These are phyloP conservation scores for Euwallacea similis DNA, from an alignment of 1,140 invertebrate genomes.

Conservation along the genomic window DNA sequence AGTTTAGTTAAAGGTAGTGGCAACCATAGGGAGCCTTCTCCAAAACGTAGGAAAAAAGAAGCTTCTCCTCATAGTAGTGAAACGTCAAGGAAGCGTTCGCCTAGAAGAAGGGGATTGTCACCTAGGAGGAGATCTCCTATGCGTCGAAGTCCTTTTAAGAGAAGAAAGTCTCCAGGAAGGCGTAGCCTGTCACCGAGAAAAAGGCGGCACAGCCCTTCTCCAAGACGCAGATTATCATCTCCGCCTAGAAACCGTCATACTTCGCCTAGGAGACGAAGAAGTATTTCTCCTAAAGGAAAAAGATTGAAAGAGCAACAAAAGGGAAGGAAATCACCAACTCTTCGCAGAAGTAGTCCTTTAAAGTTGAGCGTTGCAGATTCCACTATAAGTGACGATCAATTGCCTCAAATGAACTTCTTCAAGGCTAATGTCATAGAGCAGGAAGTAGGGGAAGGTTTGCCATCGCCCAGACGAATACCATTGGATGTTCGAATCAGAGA, in stretches of 20 bases:
- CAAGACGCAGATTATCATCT: constrained; percentile 10
- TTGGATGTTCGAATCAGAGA: constrained; percentile 50
- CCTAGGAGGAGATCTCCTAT: constrained; percentile 29
- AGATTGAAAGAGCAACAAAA: neutral
- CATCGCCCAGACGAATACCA: constrained; percentile 46
- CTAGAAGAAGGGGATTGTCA: constrained; percentile 16
- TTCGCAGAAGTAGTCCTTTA: constrained; percentile 42
- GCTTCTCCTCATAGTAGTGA: constrained; percentile 4
- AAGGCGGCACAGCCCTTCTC: constrained; percentile 20
- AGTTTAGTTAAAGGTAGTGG: neutral
- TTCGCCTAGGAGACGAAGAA: constrained; percentile 32
- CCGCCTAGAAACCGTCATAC: constrained; percentile 22
- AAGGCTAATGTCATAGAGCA: constrained; percentile 4
- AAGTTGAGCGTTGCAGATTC: constrained; percentile 57
- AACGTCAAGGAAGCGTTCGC: constrained; percentile 21
- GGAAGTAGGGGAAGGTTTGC: constrained; percentile 13
- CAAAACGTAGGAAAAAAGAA: constrained; percentile 9
- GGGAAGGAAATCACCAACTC: constrained; percentile 1
- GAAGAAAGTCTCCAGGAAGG: constrained; percentile 32
- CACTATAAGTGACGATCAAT: constrained; percentile 57
- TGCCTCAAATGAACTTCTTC: constrained; percentile 37
- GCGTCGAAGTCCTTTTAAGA: constrained; percentile 28
- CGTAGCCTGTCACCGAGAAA: constrained; percentile 23
- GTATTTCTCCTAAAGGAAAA: constrained; percentile 6
- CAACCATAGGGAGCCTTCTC: constrained; percentile 11